Evolutionary conservation across 2,888 invertebrate genomes (phyloP).

Genomic region (Athetis lepigone): DNA sequence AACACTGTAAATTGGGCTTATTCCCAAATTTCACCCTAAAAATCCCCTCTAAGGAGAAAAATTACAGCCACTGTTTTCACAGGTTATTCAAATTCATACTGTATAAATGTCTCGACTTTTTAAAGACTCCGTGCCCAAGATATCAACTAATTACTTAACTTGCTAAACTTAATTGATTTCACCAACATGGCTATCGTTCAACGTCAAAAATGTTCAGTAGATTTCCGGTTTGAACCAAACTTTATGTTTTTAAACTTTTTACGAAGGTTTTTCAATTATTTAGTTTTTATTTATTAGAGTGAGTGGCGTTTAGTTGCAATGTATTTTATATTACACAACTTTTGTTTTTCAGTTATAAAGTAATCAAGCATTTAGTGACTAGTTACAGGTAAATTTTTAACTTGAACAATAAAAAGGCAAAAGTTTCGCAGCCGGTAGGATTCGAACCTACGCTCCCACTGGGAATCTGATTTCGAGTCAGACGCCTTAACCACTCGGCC

Average conservation of each 20-base stretch:
- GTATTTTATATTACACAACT: not conserved
- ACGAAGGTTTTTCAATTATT: conserved; percentile 7
- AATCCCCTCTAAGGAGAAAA: too few species aligned
- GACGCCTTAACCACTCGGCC: conserved; percentile 97
- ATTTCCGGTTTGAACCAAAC: conserved; percentile 12
- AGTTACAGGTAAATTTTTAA: not conserved
- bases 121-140: conserved; percentile 20
- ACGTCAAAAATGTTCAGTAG: conserved; percentile 20
- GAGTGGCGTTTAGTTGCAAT: not conserved
- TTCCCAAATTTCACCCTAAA: too few species aligned
- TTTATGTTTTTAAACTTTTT: conserved; percentile 9
- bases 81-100: not conserved
- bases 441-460: conserved; percentile 97
- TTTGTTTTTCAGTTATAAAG: too few species aligned
- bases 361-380: not conserved
- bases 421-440: conserved; percentile 94
- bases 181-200: conserved; percentile 33
- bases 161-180: conserved; percentile 36
- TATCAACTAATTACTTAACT: conserved; percentile 21
- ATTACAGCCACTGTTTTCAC: not conserved
- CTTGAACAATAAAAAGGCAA: conserved; percentile 21
- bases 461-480: conserved; percentile 97
- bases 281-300: conserved; percentile 6
- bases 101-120: conserved; percentile 15
- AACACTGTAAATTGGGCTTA: too few species aligned